Base-by-base conservation (phyloP, 2,888 invertebrate genomes). In the Oxycera nigricornis region DNA sequence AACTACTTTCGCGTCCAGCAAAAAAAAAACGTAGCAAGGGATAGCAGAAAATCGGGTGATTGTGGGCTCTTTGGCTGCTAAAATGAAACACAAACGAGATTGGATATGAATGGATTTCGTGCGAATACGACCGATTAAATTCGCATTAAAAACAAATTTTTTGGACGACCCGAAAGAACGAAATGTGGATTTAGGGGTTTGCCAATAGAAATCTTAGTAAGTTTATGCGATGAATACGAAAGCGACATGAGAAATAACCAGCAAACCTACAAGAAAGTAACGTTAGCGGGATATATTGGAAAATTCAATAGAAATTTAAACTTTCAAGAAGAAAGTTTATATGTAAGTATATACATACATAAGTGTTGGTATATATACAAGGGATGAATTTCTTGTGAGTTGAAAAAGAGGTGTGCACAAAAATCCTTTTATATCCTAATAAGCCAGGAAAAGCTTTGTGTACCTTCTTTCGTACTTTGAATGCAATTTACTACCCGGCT, bases 101-200 rank as follows among this genome's bases (percentile, higher is more conserved):
- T 46, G 46, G 46, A 17, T 46, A 46, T 46, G 46, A 46, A 46
- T 46, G 46, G 46, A 46, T 46, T 3, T 35, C 3, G 46, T 7
- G 46, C 46, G 46, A 46, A 46, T 46, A 46, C 46, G 46, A 46
- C 46, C 46, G 46, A 46, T 46, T 46, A 46, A 46, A 46, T 46
- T 46, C 46, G 46, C 46, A 46, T 46, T 46, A 46, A 46, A 46
- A 46, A n/a, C 46, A 17, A n/a, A 46, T 46, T 46, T 46, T 35
- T 46, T 46, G 11, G n/a, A n/a, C 14, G 46, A 14, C 17, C 17
- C 6, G 3, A n/a, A n/a, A 3, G 46, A 46, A 46, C 17, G 17
- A 46, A 46, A 11, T 14, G 17, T 46, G 46, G 46, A 46, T 46
- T 46, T 46, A 11, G 3, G 46, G 17, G 46, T 46, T 46, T 46